Percentiles rank a stretch among this genome's conserved stretches.
phyloP scores from a whole-genome alignment of 2,888 invertebrate genomes.

The Drosophila prolongata region DNA sequence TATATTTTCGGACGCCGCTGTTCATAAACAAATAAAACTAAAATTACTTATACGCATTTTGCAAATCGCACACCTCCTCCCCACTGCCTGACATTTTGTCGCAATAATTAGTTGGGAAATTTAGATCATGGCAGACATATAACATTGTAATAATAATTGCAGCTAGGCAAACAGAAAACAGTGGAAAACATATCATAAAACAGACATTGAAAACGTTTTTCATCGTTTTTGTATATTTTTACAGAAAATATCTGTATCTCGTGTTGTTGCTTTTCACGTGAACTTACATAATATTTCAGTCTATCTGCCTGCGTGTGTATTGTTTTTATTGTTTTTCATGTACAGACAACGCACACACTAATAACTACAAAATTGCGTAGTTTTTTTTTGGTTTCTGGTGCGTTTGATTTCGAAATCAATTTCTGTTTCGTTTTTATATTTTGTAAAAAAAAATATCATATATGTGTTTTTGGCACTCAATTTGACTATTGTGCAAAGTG shows the following conservation, averaged over 20 bases:
- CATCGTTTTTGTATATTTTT: conserved; percentile 19
- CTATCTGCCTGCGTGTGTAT: conserved; percentile 10
- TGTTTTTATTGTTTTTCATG: conserved; percentile 18
- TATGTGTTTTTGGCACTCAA: conserved; percentile 48
- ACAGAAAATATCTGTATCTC: conserved; percentile 16
- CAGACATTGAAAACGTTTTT: conserved; percentile 31
- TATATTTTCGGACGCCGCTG: not conserved
- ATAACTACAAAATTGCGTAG: conserved; percentile 52
- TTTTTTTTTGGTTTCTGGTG: conserved; percentile 39
- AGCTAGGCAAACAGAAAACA: conserved; percentile 37
- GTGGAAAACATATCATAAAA: conserved; percentile 21
- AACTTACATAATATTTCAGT: conserved; percentile 53
- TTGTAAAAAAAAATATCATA: conserved; percentile 34
- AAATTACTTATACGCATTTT: conserved; percentile 54
- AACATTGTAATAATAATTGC: conserved; percentile 71
- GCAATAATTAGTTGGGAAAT: conserved; percentile 77
- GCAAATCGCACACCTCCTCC: conserved; percentile 29
- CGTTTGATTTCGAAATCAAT: conserved; percentile 56
- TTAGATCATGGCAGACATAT: conserved; percentile 80
- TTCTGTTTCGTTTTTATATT: conserved; percentile 31
- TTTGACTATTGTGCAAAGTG: conserved; percentile 39
- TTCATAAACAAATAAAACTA: not conserved
- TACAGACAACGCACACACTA: conserved; percentile 28
- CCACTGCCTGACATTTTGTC: conserved; percentile 40
- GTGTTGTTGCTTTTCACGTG: conserved; percentile 56